Conservation (phyloP, 2,113 vertebrate genomes). For the Crotalus viridis region DNA sequence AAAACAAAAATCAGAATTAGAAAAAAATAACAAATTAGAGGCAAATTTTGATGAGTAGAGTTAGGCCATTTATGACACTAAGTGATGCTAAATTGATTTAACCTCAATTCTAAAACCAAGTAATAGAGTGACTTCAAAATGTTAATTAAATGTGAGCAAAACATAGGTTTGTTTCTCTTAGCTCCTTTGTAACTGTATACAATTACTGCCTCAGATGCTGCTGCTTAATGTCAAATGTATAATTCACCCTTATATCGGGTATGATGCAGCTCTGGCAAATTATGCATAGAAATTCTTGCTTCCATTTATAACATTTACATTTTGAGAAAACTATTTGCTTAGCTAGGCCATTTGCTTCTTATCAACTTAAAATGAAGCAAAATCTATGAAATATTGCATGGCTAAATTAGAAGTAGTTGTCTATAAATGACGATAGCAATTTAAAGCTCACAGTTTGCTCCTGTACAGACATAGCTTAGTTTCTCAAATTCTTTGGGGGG, state of each 20-base stretch:
- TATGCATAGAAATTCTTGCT: neutral
- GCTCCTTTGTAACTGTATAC: neutral
- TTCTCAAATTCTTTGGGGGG: slow-evolving; percentile 43
- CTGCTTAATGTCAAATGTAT: neutral
- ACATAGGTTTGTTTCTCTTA: neutral
- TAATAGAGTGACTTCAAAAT: neutral
- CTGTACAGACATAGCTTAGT: slow-evolving; percentile 46
- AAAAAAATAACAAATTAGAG: neutral
- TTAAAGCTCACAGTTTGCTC: slow-evolving; percentile 21
- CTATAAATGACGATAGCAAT: slow-evolving; percentile 45
- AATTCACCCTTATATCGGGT: neutral
- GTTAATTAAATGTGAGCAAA: neutral
- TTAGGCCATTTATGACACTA: neutral
- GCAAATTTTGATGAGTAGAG: neutral
- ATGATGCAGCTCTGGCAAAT: neutral
- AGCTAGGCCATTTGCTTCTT: neutral
- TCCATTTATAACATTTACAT: neutral
- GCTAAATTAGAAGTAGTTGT: neutral
- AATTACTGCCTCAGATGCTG: neutral
- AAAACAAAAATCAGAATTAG: neutral
- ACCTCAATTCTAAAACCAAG: neutral
- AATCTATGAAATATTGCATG: slow-evolving; percentile 34
- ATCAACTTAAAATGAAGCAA: neutral
- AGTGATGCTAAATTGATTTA: neutral
- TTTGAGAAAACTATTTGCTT: neutral